These are phyloP conservation scores for Alligator sinensis DNA, from an alignment of 2,113 vertebrate genomes.

Conservation along the genomic window DNA sequence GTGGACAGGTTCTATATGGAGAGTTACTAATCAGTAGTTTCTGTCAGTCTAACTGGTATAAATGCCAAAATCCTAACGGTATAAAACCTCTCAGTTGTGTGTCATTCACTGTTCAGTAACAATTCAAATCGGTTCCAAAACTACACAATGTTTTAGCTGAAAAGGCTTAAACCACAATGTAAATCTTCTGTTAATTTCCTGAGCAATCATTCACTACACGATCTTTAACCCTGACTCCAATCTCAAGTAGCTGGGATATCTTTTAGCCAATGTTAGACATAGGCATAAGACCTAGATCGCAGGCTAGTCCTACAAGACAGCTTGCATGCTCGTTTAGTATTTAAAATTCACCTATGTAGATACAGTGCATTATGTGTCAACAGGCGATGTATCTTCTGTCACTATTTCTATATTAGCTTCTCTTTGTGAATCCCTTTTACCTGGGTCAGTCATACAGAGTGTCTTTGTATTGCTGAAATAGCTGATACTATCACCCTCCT, in stretches of 20 bases:
- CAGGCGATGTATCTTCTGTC: constrained; percentile 87
- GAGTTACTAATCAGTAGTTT: constrained; percentile 81
- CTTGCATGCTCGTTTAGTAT: constrained; percentile 70
- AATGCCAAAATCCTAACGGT: constrained; percentile 76
- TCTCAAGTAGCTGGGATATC: constrained; percentile 89
- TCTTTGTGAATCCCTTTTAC: constrained; percentile 58
- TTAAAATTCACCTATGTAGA: constrained; percentile 54
- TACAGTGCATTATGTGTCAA: constrained; percentile 88
- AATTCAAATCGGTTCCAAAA: constrained; percentile 76
- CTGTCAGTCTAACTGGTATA: constrained; percentile 74
- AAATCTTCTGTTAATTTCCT: constrained; percentile 87
- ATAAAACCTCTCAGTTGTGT: constrained; percentile 91
- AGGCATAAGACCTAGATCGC: constrained; percentile 80
- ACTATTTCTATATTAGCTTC: constrained; percentile 84
- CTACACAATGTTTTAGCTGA: constrained; percentile 32
- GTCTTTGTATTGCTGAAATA: constrained; percentile 82
- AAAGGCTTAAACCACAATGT: constrained; percentile 70
- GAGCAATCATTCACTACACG: constrained; percentile 85
- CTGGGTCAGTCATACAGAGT: constrained; percentile 73
- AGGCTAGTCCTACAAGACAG: constrained; percentile 78
- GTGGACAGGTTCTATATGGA: constrained; percentile 89
- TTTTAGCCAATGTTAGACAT: constrained; percentile 77
- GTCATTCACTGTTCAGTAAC: constrained; percentile 79
- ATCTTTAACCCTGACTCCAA: constrained; percentile 85
- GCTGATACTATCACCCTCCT: constrained; percentile 80